Conservation (phyloP, 2,113 vertebrate species). For the Brachionichthys hirsutus region DNA sequence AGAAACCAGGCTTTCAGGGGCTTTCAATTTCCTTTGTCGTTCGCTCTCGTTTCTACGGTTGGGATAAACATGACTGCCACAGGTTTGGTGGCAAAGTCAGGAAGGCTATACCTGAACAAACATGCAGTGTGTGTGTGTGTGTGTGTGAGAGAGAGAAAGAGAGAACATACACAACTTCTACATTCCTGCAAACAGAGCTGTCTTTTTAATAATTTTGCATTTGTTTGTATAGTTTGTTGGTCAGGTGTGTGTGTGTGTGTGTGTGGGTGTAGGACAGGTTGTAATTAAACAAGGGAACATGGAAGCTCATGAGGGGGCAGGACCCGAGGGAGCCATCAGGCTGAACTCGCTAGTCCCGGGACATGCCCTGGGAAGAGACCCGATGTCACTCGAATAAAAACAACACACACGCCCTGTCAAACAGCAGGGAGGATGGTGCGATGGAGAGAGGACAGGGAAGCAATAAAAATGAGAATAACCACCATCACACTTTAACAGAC, state of each 20-base stretch:
- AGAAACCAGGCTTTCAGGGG: no score
- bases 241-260: slow-evolving; percentile 3
- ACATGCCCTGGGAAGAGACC: slow-evolving; percentile 73
- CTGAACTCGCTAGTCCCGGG: slow-evolving; percentile 50
- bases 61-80: slow-evolving; percentile 36
- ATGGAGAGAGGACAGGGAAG: slow-evolving; percentile 44
- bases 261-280: slow-evolving; percentile 34
- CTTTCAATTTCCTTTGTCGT: not conserved
- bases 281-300: slow-evolving; percentile 58
- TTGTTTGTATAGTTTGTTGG: no score
- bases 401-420: slow-evolving; percentile 73
- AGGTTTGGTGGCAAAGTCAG: slow-evolving; percentile 63
- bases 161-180: not conserved
- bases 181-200: not conserved
- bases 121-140: slow-evolving; percentile 46
- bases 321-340: slow-evolving; percentile 62
- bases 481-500: slow-evolving; percentile 16
- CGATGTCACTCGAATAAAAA: slow-evolving; percentile 68
- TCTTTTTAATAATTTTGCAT: not conserved
- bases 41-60: slow-evolving; percentile 13
- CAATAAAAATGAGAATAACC: slow-evolving; percentile 38
- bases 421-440: slow-evolving; percentile 56
- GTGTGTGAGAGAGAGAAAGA: not conserved
- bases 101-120: slow-evolving; percentile 82
- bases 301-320: slow-evolving; percentile 52